A percentile compares a stretch with the other conserved stretches of the same genome.
Evolutionary conservation across 2,797 vertebrate species (phyloP).

Genomic region (Ctenopoma multispine): DNA sequence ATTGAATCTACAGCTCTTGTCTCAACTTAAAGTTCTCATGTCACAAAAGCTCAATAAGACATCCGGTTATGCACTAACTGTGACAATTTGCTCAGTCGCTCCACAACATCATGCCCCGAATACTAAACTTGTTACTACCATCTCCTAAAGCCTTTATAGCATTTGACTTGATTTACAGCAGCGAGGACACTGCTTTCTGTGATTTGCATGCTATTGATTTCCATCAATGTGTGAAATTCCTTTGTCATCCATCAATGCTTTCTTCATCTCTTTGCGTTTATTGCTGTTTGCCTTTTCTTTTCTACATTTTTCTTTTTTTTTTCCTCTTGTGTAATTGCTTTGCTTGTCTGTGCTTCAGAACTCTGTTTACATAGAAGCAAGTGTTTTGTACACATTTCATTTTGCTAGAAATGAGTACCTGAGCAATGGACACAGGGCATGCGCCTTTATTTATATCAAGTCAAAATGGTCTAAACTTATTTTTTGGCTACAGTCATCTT

Average conservation of each 20-base stretch:
- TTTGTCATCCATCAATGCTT: constrained; percentile 27
- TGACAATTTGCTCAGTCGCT: constrained; percentile 1
- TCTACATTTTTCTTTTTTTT: background rate
- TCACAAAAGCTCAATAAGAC: constrained; percentile 3
- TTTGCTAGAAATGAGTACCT: constrained; percentile 5
- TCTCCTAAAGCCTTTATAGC: constrained; percentile 16
- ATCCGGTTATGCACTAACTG: background rate
- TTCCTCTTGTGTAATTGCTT: background rate
- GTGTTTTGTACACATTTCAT: background rate
- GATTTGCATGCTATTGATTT: constrained; percentile 48
- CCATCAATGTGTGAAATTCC: constrained; percentile 36
- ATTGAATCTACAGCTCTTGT: constrained; percentile 13
- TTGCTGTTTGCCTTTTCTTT: constrained; percentile 3
- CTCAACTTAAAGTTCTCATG: background rate
- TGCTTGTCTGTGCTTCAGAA: constrained; percentile 14
- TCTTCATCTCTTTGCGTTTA: constrained; percentile 16
- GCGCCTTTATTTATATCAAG: constrained; percentile 3
- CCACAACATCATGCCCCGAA: constrained; percentile 5
- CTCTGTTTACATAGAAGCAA: constrained; percentile 24
- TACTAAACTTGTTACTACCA: constrained; percentile 7
- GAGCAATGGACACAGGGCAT: background rate
- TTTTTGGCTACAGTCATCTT: constrained; percentile 40
- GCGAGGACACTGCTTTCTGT: constrained; percentile 27
- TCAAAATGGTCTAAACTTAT: constrained; percentile 8
- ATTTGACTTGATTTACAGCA: constrained; percentile 29